Base-by-base conservation (phyloP, 2,888 invertebrate species). In the Catonia carolina region DNA sequence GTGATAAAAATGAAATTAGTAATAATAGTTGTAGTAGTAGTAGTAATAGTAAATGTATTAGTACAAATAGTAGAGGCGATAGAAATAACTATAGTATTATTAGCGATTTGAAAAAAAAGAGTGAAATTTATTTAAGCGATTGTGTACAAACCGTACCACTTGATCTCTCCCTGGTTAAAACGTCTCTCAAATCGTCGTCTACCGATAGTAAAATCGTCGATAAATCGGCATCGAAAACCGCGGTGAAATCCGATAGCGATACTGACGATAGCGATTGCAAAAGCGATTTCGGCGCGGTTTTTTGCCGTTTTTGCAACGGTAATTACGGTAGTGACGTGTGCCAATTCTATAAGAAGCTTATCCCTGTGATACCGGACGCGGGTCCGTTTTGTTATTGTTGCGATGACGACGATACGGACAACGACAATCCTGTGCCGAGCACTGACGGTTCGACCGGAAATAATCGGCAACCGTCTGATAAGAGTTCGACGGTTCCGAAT, bases 281-380 rank as follows among this genome's bases (percentile, higher is more conserved):
- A 27, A 27, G 8, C 27, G 4, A 8, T 27, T 6, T 27, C 27
- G 27, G 8, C 8, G 27, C 45, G 18, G 15, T 53, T 31, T 53
- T 50, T 47, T 83, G 83, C 65, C 76, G 78, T 63, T 82, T 79
- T 72, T 84, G 82, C 67, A 74, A 75, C 64, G 73, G 75, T 65
- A 72, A 77, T 53, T 80, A 79, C 65, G 74, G 75, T 31, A 78
- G 79, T 48, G 68, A 72, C 14, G 69, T 70, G 22, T 82, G 82
- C 67, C 74, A 79, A 63, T 82, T 81, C 71, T 83, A 82, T 69
- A 50, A 51, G 18, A 61, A 62, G 57, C 49, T 60, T 27, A 35
- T 49, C 17, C 54, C 63, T 4, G 60, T 60, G 33, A 48, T 62
- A 49, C 60, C 65, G 5, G 50, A 58, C 22, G 33, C 61, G 1